phyloP scores from a whole-genome alignment of 1,140 invertebrate species.

The Rhysida immarginata region DNA sequence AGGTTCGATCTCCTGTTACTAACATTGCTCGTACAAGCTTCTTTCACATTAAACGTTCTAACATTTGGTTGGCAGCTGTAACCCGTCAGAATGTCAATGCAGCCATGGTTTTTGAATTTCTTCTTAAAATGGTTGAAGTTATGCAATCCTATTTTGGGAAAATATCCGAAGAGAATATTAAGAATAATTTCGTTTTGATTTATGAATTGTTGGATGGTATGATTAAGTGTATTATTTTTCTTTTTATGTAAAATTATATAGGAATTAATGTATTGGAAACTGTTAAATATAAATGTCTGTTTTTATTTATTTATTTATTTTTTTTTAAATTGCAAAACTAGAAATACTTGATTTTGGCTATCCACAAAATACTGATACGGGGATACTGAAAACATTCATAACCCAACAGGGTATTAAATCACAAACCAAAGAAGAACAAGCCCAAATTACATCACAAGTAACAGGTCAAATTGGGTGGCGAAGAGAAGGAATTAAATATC shows the following conservation, averaged over 20 bases:
- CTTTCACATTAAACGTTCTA: constrained; percentile 97
- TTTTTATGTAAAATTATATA: no score
- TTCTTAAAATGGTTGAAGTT: constrained; percentile 97
- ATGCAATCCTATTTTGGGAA: constrained; percentile 99
- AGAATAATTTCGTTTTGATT: constrained; percentile 99
- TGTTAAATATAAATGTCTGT: no score
- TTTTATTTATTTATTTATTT: constrained; percentile 6
- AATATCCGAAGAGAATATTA: constrained; percentile 99
- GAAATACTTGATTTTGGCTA: constrained; percentile 99
- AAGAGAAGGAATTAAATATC: constrained; percentile 96
- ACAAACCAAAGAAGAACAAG: constrained; percentile 96
- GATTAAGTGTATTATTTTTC: constrained; percentile 14
- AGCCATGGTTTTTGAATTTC: constrained; percentile 99
- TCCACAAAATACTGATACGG: constrained; percentile 98
- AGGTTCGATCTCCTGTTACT: constrained; percentile 95
- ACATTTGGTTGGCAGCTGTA: constrained; percentile 98
- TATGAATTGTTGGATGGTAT: constrained; percentile 95
- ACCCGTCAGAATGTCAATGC: constrained; percentile 99
- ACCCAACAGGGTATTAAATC: constrained; percentile 99
- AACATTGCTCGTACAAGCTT: constrained; percentile 98
- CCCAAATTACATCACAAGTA: constrained; percentile 98
- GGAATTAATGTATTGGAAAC: no score
- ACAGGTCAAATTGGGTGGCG: constrained; percentile 99
- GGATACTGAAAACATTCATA: constrained; percentile 97
- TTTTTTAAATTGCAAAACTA: constrained; percentile 31